Conservation (phyloP, 1,140 invertebrate genomes). For the Bombus sylvicola region DNA sequence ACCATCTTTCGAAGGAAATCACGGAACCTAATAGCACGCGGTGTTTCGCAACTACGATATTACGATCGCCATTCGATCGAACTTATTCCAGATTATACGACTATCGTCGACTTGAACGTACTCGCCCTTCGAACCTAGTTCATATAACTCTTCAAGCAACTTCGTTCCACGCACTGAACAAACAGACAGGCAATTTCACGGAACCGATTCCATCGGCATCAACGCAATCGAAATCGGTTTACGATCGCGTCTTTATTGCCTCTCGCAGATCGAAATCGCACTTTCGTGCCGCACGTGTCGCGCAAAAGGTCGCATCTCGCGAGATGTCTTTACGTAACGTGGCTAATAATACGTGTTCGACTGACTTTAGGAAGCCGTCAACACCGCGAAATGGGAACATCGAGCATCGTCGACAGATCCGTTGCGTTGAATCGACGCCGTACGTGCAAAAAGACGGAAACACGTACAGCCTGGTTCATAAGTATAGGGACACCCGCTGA, state of each 20-base stretch:
- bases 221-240: conserved; percentile 9
- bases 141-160: neutral
- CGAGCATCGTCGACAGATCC: neutral
- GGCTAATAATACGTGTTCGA: neutral
- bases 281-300: conserved; percentile 1
- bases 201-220: neutral
- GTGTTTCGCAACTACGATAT: too few relatives aligned
- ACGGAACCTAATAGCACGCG: too few relatives aligned
- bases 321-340: neutral
- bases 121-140: too few relatives aligned
- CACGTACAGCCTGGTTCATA: neutral
- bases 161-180: neutral
- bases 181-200: neutral
- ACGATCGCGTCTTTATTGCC: conserved; percentile 6
- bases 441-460: neutral
- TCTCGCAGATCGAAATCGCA: neutral
- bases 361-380: neutral
- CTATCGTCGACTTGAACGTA: too few relatives aligned
- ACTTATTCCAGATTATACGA: too few relatives aligned
- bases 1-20: too few relatives aligned
- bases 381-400: neutral
- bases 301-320: conserved; percentile 3
- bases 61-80: too few relatives aligned
- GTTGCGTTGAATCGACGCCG: neutral
- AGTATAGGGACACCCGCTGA: neutral